phyloP scores from a whole-genome alignment of 2,797 vertebrate genomes.

The Oreonectes daqikongensis region DNA sequence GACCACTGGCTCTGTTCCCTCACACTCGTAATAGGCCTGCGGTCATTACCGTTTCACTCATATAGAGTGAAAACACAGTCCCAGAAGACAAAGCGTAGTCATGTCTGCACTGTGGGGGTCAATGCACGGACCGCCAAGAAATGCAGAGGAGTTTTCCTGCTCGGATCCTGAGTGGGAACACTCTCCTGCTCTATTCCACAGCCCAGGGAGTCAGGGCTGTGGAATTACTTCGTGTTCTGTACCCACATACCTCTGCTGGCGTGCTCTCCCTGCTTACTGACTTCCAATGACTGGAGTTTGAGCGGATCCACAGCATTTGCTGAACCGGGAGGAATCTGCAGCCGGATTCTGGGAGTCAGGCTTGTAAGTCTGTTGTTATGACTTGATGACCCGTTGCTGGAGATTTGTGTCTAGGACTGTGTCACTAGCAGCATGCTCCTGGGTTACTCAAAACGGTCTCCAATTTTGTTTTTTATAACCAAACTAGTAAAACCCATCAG shows the following conservation, averaged over 20 bases:
- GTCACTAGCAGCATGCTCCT: conserved; percentile 45
- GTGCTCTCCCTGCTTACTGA: background rate
- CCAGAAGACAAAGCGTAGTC: conserved; percentile 54
- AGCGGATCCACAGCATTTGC: conserved; percentile 13
- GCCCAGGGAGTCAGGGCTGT: conserved; percentile 34
- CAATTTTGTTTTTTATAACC: conserved; percentile 25
- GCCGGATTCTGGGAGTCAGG: conserved; percentile 48
- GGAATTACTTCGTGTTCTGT: conserved; percentile 65
- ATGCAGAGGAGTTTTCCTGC: conserved; percentile 81
- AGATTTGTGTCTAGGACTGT: conserved; percentile 50
- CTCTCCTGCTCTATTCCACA: conserved; percentile 63
- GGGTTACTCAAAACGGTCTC: conserved; percentile 26
- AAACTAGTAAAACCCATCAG: background rate
- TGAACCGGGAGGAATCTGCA: conserved; percentile 20
- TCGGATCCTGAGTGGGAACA: conserved; percentile 72
- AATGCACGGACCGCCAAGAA: conserved; percentile 67
- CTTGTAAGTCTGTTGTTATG: conserved; percentile 50
- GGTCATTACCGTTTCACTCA: conserved; percentile 47
- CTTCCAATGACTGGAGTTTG: conserved; percentile 14
- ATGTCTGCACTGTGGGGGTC: conserved; percentile 46
- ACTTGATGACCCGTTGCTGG: conserved; percentile 50
- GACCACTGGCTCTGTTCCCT: conserved; percentile 26
- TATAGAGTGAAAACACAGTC: conserved; percentile 57
- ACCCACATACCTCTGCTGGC: conserved; percentile 66
- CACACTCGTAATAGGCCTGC: conserved; percentile 28